Base-by-base conservation (phyloP, 1,140 invertebrate genomes). In the Conus betulinus region DNA sequence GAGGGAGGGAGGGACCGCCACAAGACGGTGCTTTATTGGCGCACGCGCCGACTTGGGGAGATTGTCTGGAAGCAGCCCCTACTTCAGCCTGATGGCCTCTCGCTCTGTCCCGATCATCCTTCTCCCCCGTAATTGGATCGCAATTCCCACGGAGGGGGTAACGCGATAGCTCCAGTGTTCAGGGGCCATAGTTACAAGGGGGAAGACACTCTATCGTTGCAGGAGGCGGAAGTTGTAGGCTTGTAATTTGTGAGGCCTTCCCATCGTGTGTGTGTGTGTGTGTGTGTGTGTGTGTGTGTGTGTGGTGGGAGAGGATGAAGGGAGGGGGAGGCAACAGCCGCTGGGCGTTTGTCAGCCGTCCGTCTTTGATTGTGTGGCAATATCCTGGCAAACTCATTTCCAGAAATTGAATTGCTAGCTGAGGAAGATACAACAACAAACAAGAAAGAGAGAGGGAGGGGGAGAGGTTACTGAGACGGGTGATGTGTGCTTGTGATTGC, bases 381-480 rank as follows among this genome's bases (percentile, higher is more conserved):
- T 67, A 84, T 84, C 82, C 82, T 84, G 82, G 57, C 82, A 60
- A 84, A 84, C 25, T 53, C 82, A 84, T 84, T 84, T 67, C 82
- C 13, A 84, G 55, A 84, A 84, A 60, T 84, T 84, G 82, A 53
- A 84, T 67, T 52, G 79, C 79, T 81, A 53, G 79, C 39, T 53
- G 79, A 81, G 79, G 23, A 81, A 81, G 79, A 81, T 81, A 55
- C 79, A 81, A 81, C 39, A 51, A 27, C 25, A 78, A 39, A 78
- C 25, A 39, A 81, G 51, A 39, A 55, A 20, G 79, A 81, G 25
- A 78, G 11, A 39, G 20, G 23, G 20, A 25, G 20, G 20, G 23
- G 20, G 20, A 25, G 20, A 3, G 20, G 20, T 7, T n/a, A 8
- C 71, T 11, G 71, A 74, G 7, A 25, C 67, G 67, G 11, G 67